phyloP scores from a whole-genome alignment of 2,113 vertebrate species.

The Salvelinus sp. region DNA sequence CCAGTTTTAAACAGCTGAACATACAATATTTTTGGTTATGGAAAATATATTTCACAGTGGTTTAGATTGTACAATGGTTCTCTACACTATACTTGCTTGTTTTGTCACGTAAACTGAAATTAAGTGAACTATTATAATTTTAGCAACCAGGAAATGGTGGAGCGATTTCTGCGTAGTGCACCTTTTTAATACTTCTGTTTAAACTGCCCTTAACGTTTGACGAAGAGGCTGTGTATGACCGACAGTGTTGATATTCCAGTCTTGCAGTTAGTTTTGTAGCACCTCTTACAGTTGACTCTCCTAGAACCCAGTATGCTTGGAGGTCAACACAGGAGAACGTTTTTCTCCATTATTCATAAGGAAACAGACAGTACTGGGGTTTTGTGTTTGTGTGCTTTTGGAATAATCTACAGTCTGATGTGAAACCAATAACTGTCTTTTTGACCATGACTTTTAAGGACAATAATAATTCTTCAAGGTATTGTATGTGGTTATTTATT shows the following conservation, averaged over 20 bases:
- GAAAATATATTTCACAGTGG: no score
- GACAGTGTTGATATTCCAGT: constrained; percentile 25
- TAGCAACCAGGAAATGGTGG: no score
- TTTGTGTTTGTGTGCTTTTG: constrained; percentile 6
- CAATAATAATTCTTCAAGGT: no score
- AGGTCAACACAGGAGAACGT: not conserved
- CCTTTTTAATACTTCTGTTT: not conserved
- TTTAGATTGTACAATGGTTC: no score
- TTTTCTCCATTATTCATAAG: not conserved
- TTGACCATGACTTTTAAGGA: not conserved
- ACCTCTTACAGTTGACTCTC: not conserved
- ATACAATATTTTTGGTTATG: no score
- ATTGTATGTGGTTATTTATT: no score
- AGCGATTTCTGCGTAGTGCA: no score
- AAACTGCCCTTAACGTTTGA: not conserved
- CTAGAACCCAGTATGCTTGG: not conserved
- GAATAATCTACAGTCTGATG: constrained; percentile 4
- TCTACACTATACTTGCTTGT: no score
- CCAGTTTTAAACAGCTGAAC: no score
- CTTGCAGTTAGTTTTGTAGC: constrained; percentile 6
- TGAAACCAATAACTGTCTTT: not conserved
- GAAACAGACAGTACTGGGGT: not conserved
- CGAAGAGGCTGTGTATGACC: not conserved
- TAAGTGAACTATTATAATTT: no score
- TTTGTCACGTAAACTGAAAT: no score